Conservation (phyloP, 2,888 invertebrate species). For the Brachypalpus laphriformis region DNA sequence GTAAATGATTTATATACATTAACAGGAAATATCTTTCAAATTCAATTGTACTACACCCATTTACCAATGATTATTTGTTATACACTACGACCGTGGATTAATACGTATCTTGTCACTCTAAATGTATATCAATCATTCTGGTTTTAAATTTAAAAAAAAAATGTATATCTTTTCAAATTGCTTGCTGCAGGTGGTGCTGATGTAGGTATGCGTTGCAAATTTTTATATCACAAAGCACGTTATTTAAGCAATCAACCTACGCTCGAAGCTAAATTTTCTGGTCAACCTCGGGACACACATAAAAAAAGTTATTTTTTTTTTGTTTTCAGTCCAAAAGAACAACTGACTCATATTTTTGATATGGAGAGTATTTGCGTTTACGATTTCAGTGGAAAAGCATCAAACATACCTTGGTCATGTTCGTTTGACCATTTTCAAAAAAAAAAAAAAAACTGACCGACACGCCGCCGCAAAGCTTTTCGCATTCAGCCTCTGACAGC, state of each 20-base stretch:
- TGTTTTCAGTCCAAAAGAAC: slow-evolving; percentile 15
- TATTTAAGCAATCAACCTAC: slow-evolving; percentile 45
- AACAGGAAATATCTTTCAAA: slow-evolving; percentile 55
- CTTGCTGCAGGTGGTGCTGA: slow-evolving; percentile 50
- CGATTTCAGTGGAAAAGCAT: slow-evolving; percentile 5
- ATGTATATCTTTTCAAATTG: slow-evolving; percentile 15
- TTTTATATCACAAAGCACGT: slow-evolving; percentile 20
- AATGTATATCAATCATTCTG: slow-evolving; percentile 36
- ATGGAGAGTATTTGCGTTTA: slow-evolving; percentile 24
- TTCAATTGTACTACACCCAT: slow-evolving; percentile 53
- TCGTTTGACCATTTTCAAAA: slow-evolving; percentile 31
- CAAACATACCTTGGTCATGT: slow-evolving; percentile 16
- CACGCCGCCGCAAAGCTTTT: slow-evolving; percentile 28
- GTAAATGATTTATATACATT: slow-evolving; percentile 13
- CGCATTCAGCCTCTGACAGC: slow-evolving; percentile 25
- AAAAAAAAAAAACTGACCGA: slow-evolving; percentile 12
- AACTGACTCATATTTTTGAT: slow-evolving; percentile 28
- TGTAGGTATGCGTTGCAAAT: slow-evolving; percentile 10
- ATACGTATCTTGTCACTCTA: slow-evolving; percentile 44
- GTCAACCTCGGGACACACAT: slow-evolving; percentile 58
- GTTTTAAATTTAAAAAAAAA: slow-evolving; percentile 1
- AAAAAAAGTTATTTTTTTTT: slow-evolving; percentile 3
- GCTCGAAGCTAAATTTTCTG: slow-evolving; percentile 23
- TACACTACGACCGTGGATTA: slow-evolving; percentile 36
- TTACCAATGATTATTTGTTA: slow-evolving; percentile 48